Evolutionary conservation across 2,888 invertebrate genomes (phyloP).

Genomic region (Diplazon laetatorius): DNA sequence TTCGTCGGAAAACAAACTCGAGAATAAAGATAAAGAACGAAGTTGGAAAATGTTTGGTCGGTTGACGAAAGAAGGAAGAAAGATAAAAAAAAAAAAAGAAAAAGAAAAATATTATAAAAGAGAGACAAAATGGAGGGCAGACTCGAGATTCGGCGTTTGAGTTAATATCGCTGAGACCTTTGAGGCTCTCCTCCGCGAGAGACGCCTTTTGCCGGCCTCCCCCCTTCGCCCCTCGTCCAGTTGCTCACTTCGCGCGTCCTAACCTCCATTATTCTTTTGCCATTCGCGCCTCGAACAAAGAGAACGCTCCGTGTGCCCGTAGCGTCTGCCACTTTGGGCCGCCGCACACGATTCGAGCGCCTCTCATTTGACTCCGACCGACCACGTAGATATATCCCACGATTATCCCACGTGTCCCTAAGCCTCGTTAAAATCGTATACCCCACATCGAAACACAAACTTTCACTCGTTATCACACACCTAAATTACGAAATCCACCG

Average conservation of each 20-base stretch:
- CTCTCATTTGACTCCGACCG: constrained; percentile 14
- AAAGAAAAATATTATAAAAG: constrained; percentile 23
- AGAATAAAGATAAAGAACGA: background rate
- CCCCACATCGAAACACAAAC: constrained; percentile 3
- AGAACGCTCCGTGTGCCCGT: constrained; percentile 33
- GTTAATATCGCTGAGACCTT: constrained; percentile 55
- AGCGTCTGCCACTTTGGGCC: background rate
- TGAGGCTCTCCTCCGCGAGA: constrained; percentile 41
- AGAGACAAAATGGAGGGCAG: constrained; percentile 24
- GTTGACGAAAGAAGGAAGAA: background rate
- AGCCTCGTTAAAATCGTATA: constrained; percentile 12
- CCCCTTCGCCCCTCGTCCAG: too few relatives aligned
- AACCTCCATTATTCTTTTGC: constrained; percentile 54
- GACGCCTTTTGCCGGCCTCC: constrained; percentile 44
- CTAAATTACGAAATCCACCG: too few relatives aligned
- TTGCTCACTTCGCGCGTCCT: constrained; percentile 36
- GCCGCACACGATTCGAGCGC: background rate
- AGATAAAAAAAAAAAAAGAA: constrained; percentile 10
- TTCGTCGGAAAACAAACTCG: background rate
- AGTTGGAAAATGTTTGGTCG: too few relatives aligned
- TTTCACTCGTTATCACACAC: constrained; percentile 23
- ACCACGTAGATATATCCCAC: constrained; percentile 43
- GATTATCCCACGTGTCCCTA: constrained; percentile 47
- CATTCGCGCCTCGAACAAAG: constrained; percentile 62
- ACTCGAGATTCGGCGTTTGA: constrained; percentile 39